A percentile compares a stretch with the other conserved stretches of the same genome.
phyloP scores from a whole-genome alignment of 2,888 invertebrate species.

The Polyommatus icarus region DNA sequence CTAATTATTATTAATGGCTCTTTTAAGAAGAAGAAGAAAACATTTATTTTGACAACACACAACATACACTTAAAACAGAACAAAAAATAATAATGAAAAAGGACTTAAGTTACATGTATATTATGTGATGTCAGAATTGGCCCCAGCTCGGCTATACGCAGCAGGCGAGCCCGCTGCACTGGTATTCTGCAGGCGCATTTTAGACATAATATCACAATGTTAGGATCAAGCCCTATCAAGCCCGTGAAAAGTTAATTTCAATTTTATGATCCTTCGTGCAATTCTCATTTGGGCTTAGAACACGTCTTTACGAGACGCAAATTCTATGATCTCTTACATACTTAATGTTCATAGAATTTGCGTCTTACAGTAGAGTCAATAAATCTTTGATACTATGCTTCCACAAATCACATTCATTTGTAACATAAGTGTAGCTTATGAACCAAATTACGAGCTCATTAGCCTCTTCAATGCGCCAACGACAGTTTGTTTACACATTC shows the following conservation, averaged over 20 bases:
- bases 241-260: not conserved
- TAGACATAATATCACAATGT: not conserved
- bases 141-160: too few species aligned
- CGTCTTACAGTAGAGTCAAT: not conserved
- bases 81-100: too few species aligned
- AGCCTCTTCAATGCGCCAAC: conserved; percentile 34
- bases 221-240: not conserved
- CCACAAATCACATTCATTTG: conserved; percentile 15
- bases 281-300: not conserved
- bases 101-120: too few species aligned
- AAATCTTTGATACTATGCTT: not conserved
- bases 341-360: too few species aligned
- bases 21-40: too few species aligned
- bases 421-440: not conserved
- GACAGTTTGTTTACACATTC: conserved; percentile 8
- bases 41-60: too few species aligned
- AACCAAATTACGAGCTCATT: conserved; percentile 36
- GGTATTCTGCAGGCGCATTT: too few species aligned
- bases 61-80: too few species aligned
- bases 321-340: not conserved
- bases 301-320: not conserved
- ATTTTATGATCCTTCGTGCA: not conserved
- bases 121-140: too few species aligned
- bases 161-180: too few species aligned
- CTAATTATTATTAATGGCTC: not conserved